Conservation (phyloP, 2,888 invertebrate species). For the Aspidiotus destructor region DNA sequence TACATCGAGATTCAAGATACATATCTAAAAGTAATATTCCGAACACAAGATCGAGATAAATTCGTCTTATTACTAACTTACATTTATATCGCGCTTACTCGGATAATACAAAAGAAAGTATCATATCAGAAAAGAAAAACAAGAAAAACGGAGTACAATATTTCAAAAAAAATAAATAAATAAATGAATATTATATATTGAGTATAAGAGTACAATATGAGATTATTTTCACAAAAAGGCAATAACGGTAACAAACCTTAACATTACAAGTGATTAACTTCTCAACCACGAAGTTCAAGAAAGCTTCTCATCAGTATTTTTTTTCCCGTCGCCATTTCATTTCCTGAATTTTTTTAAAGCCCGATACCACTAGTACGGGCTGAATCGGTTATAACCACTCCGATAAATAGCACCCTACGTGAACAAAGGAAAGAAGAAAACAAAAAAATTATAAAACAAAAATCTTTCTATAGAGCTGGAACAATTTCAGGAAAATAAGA, state of each 20-base stretch:
- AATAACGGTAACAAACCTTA: background rate
- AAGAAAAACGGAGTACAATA: background rate
- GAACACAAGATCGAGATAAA: background rate
- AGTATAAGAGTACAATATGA: background rate
- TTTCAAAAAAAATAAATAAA: background rate
- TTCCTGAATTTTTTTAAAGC: background rate
- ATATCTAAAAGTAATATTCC: background rate
- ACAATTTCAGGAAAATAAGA: too few relatives aligned
- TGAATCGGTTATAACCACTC: constrained; percentile 88
- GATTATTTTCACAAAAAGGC: background rate
- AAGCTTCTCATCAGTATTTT: background rate
- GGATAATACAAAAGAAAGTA: background rate
- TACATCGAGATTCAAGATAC: background rate
- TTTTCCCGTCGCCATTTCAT: background rate
- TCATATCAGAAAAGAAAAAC: background rate
- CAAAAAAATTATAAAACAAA: constrained; percentile 32
- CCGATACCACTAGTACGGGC: constrained; percentile 59
- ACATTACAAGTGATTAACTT: too few relatives aligned
- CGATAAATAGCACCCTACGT: constrained; percentile 75
- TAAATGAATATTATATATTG: too few relatives aligned
- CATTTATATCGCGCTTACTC: background rate
- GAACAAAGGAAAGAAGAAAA: constrained; percentile 36
- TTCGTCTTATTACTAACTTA: background rate
- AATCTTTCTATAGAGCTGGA: background rate
- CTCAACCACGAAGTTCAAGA: background rate